These are phyloP conservation scores for Syngnathoides biaculeatus DNA, from an alignment of 2,113 vertebrate species.

Conservation along the genomic window DNA sequence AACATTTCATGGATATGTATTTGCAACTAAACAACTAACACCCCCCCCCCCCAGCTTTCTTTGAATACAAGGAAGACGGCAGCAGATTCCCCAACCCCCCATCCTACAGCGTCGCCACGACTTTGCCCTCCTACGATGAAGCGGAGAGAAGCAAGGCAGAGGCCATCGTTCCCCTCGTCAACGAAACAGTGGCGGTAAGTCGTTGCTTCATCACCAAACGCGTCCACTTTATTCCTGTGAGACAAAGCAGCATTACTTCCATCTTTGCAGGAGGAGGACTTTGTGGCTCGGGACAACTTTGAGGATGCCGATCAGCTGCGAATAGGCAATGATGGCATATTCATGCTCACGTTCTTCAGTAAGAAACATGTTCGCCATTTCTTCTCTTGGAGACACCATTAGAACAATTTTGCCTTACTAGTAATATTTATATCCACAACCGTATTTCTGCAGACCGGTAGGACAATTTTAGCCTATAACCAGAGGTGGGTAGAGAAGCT, in stretches of 20 bases:
- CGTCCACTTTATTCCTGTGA: not conserved
- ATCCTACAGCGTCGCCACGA: conserved; percentile 93
- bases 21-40: not conserved
- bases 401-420: too few relatives aligned
- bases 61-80: conserved; percentile 94
- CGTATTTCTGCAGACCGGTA: too few relatives aligned
- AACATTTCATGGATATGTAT: not conserved
- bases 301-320: conserved; percentile 96
- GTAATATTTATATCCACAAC: too few relatives aligned
- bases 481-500: too few relatives aligned
- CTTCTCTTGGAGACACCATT: not conserved
- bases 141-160: conserved; percentile 92
- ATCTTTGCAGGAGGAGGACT: conserved; percentile 86
- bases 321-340: conserved; percentile 98
- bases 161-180: conserved; percentile 85
- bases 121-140: conserved; percentile 93
- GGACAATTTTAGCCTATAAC: too few relatives aligned
- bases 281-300: conserved; percentile 92
- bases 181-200: conserved; percentile 81
- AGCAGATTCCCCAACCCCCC: conserved; percentile 90
- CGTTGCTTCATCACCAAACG: not conserved
- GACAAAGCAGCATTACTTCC: not conserved
- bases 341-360: conserved; percentile 99
- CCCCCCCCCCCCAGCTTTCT: conserved; percentile 76
- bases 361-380: conserved; percentile 61